Base-by-base conservation (phyloP, 2,113 vertebrate genomes). In the Crotalus tigris region DNA sequence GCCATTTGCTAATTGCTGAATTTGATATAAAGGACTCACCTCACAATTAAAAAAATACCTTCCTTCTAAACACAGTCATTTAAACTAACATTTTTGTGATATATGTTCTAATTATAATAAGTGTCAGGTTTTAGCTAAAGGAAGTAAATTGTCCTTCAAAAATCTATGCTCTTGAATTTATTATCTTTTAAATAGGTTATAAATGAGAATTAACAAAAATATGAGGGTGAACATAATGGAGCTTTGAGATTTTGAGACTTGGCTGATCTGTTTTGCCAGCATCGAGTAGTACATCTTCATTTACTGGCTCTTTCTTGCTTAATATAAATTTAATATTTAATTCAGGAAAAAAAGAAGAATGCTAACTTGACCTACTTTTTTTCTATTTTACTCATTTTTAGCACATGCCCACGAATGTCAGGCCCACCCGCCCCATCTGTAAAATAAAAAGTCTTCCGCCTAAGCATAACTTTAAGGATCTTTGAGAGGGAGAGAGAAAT, bases 131-230 rank as follows among this genome's bases (percentile, higher is more conserved):
- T 93, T 6, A 49, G 23, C 89, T 57, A 88, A 75, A 92, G 53
- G n/a, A 88, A 88, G 39, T n/a, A 55, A 21, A 89, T 11, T 75
- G 51, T 88, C 26, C 2, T 6, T 9, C 1, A 13, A 39, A 64
- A 15, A 0, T 89, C 92, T 93, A 69, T 24, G 57, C 29, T 2
- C 0, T 88, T 91, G 93, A 15, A 26, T 92, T 93, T 23, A 92
- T 94, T 24, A 93, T 95, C 94, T 53, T 4, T 53, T 94, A 26
- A 53, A 55, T 91, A 39, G 61, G 9, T 69, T 69, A 90, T 51
- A 90, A 33, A 90, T 90, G 29, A 86, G 49, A 61, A 92, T 44
- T 57, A 19, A 61, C 33, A 19, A 93, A 85, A 39, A 46, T 53
- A 51, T n/a, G 1, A 1, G 15, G 89, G 29, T 88, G 8, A 85